A percentile compares a stretch with the other conserved stretches of the same genome.
Conservation (phyloP, 2,797 vertebrate species). For the Nyctalus aviator region DNA sequence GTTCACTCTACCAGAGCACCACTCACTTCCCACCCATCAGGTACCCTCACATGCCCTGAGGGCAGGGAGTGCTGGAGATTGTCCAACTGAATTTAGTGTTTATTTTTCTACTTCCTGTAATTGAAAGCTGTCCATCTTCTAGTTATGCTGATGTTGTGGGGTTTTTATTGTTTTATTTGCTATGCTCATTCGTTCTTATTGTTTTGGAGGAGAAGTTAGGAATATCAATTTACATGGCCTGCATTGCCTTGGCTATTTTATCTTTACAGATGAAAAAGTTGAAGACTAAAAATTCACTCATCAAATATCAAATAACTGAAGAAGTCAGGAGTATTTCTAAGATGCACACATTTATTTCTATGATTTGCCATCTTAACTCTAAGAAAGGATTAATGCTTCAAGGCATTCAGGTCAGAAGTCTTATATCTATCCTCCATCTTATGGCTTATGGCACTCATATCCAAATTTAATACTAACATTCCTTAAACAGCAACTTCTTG, state of each 20-base stretch:
- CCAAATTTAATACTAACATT: background rate
- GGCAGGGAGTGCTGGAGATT: background rate
- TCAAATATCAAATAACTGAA: background rate
- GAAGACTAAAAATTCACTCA: conserved; percentile 1
- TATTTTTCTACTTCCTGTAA: background rate
- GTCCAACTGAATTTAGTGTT: background rate
- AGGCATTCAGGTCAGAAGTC: background rate
- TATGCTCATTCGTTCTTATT: background rate
- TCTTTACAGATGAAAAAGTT: background rate
- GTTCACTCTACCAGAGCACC: rapidly evolving
- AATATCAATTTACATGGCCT: background rate
- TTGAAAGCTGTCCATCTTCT: background rate
- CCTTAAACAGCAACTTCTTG: background rate
- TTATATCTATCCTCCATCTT: background rate
- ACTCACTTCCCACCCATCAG: background rate
- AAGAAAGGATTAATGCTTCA: background rate
- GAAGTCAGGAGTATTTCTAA: background rate
- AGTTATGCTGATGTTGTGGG: background rate
- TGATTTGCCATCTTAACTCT: background rate
- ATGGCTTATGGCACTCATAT: background rate
- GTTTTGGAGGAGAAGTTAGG: background rate
- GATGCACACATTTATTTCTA: background rate
- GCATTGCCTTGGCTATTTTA: background rate
- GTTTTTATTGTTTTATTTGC: background rate
- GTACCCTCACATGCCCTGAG: background rate